These are phyloP conservation scores for Drosophila funebris DNA, from an alignment of 1,140 invertebrate genomes.

Conservation along the genomic window DNA sequence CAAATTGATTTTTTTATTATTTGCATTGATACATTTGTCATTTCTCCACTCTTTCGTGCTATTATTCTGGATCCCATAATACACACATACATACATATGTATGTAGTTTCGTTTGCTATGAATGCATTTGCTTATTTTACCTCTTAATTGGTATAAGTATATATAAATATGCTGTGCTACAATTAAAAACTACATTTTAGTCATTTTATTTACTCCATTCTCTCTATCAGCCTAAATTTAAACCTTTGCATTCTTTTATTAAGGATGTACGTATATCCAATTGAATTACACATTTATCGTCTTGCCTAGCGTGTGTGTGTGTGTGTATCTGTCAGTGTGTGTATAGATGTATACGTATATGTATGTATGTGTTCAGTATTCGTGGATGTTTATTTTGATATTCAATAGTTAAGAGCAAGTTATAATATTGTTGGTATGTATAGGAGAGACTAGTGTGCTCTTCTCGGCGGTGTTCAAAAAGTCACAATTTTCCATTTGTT, in stretches of 20 bases:
- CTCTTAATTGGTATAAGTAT: conserved; percentile 42
- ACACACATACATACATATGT: conserved; percentile 18
- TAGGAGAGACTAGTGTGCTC: neutral
- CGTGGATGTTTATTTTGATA: neutral
- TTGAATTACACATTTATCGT: too few relatives aligned
- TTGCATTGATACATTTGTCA: conserved; percentile 52
- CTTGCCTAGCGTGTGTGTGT: neutral
- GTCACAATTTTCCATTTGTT: neutral
- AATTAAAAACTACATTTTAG: conserved; percentile 48
- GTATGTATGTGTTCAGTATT: neutral
- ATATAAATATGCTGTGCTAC: conserved; percentile 56
- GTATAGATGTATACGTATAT: too few relatives aligned
- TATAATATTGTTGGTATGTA: conserved; percentile 11
- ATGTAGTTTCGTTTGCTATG: conserved; percentile 21
- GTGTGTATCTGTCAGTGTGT: neutral
- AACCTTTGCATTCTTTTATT: neutral
- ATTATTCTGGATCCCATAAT: conserved; percentile 8
- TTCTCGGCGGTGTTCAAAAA: neutral
- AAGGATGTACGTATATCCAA: too few relatives aligned
- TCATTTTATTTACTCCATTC: conserved; percentile 12
- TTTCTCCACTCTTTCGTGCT: conserved; percentile 24
- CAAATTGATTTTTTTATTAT: conserved; percentile 36
- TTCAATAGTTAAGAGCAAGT: conserved; percentile 18
- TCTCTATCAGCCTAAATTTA: conserved; percentile 18
- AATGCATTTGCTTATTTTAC: conserved; percentile 32